Percentiles rank a stretch among this genome's conserved stretches.
phyloP scores from a whole-genome alignment of 2,888 invertebrate genomes.

The Lasioglossum malachurum region DNA sequence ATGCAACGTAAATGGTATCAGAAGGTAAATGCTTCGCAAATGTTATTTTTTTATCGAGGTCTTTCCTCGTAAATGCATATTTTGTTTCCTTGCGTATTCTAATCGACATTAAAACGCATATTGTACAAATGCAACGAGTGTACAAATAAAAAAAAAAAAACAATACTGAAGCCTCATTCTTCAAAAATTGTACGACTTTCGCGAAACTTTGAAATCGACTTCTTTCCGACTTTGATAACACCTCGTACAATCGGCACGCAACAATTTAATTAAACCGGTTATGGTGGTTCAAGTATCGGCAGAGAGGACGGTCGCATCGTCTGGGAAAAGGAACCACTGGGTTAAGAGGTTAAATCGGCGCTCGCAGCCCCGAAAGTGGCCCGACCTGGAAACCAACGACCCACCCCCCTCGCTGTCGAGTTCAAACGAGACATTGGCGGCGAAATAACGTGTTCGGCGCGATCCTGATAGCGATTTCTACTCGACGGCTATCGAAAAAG shows the following conservation, averaged over 20 bases:
- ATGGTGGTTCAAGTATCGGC: not conserved
- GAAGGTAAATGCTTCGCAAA: no score
- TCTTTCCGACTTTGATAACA: no score
- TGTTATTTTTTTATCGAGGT: no score
- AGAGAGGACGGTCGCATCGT: not conserved
- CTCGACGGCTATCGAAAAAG: not conserved
- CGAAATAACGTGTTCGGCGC: not conserved
- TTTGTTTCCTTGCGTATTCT: no score
- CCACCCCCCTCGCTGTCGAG: not conserved
- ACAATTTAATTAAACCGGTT: not conserved
- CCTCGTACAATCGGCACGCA: not conserved
- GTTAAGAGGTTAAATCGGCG: conserved; percentile 12
- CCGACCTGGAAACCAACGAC: conserved; percentile 1
- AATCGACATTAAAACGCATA: no score
- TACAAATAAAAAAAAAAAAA: no score
- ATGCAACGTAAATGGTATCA: no score
- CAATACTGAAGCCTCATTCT: no score
- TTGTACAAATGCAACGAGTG: no score
- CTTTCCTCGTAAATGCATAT: no score
- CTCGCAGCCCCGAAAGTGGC: not conserved
- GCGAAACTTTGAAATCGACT: no score
- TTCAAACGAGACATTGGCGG: conserved; percentile 18
- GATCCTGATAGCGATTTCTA: not conserved
- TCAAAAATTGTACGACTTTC: no score
- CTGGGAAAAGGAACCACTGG: not conserved